Percentiles rank a stretch among this genome's conserved stretches.
These are phyloP conservation scores for Papilio aristodemus DNA, from an alignment of 1,140 invertebrate species.

Conservation along the genomic window DNA sequence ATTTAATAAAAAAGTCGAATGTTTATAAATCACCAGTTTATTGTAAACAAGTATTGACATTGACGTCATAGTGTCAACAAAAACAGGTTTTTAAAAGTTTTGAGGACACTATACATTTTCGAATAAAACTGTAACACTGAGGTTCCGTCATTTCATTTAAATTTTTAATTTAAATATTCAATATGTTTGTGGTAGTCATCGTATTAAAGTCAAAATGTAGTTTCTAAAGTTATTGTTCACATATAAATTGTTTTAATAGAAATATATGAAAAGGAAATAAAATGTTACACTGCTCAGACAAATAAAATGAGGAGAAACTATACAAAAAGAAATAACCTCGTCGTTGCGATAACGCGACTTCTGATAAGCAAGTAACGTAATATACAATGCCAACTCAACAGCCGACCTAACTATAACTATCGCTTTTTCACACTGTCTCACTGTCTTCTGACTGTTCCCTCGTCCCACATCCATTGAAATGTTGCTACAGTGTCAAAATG, in stretches of 20 bases:
- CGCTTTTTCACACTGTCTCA: slow-evolving; percentile 64
- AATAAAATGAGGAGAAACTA: slow-evolving; percentile 61
- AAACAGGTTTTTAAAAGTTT: slow-evolving; percentile 16
- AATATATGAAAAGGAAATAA: background rate
- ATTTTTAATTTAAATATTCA: too few relatives aligned
- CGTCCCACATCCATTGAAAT: slow-evolving; percentile 68
- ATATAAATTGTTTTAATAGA: slow-evolving; percentile 13
- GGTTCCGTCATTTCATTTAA: too few relatives aligned
- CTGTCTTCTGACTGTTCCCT: slow-evolving; percentile 42
- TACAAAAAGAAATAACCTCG: slow-evolving; percentile 61
- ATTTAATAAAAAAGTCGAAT: background rate
- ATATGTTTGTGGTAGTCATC: too few relatives aligned
- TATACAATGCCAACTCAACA: slow-evolving; percentile 76
- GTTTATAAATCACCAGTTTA: slow-evolving; percentile 5
- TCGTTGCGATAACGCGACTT: slow-evolving; percentile 60
- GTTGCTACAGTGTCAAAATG: slow-evolving; percentile 51
- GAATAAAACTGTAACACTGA: slow-evolving; percentile 2
- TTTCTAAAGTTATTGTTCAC: background rate
- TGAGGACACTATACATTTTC: background rate
- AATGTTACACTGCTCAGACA: slow-evolving; percentile 26
- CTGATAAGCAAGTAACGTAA: slow-evolving; percentile 65
- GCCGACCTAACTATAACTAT: slow-evolving; percentile 74
- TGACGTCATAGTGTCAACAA: background rate
- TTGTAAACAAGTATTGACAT: slow-evolving; percentile 13
- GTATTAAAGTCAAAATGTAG: too few relatives aligned